Evolutionary conservation across 2,888 invertebrate species (phyloP), one percentile per base, ranked within the genome.

Genomic region (Eristalinus sepulchralis): DNA sequence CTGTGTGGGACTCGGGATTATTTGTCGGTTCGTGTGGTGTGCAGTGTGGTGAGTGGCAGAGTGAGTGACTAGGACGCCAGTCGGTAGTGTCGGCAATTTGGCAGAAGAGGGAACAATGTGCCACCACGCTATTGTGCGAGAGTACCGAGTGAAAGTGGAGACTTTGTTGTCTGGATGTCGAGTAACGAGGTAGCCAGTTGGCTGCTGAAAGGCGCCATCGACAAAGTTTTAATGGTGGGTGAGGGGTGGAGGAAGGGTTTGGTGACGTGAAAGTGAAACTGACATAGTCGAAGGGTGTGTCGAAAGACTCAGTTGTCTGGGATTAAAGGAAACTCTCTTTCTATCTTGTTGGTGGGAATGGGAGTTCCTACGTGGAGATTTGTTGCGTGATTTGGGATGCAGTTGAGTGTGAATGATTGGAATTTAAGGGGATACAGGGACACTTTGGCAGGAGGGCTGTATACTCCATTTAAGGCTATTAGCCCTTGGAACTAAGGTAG

Each of bases 101-200:
- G 73, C 64, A 70, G 31, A 64, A 59, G 67, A 59, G 53, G n/a
- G 83, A 79, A 83, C 79, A 83, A 78, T 83, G 59, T 39, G 67
- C 47, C 59, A 66, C 20, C 59, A 47, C 27, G 5, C 27, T 17
- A 47, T 47, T 57, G 68, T 71, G 20, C 55, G 78, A 57, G 55
- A n/a, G 47, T 47, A 4, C 34, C 22, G 63, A 77, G 80, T 62
- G 80, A 84, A 84, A 84, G 84, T 84, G 64, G 13, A 55, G 17
- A 39, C 70, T 83, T 80, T 79, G 72, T 68, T 83, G 83, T 82
- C 82, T 76, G 31, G 9, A 24, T 24, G 11, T 63, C 20, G 55
- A 22, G 83, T 68, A 78, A 83, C 72, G 72, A 68, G 63, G 83
- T 64, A 73, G 70, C 68, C 72, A 71, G 59, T 64, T 81, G 68